Base-by-base conservation (phyloP, 2,113 vertebrate genomes). In the Ivindomyrus marchei region DNA sequence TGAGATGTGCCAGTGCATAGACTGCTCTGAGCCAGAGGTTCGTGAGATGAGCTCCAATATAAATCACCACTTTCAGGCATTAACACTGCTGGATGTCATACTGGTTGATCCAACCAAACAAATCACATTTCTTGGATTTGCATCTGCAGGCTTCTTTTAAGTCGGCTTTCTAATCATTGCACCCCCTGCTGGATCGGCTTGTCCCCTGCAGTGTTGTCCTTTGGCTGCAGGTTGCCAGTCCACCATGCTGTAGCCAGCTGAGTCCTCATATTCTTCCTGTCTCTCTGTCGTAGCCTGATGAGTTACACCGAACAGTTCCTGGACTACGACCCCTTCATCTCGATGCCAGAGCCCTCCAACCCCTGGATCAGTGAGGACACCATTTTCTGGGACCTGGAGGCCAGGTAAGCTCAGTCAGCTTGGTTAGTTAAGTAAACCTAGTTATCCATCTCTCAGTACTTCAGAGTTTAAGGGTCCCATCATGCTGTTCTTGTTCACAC, bases 301-400 rank as follows among this genome's bases (percentile, higher is more conserved):
- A 92, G 95, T 91, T 99, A 97, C 95, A 97, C 97, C 0, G 98
- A 99, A 90, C 98, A 99, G 92, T 98, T 99, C 87, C 90, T 96
- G 94, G 98, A 99, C 58, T 99, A 98, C 3, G 98, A 99, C 91
- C 97, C 97, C 47, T 96, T 98, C 52, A 95, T 97, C 93, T 96
- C 97, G 1, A 93, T 96, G n/a, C 92, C 95, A 7, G 98, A 99
- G 90, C 97, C 98, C n/a, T 97, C 98, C 80, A 99, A 98, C 93
- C 98, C 98, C 47, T 99, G 98, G 98, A 93, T 97, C 95, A 97
- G 95, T 66, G 98, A 99, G 15, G 98, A 99, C 91, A 45, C 94
- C n/a, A 88, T 96, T 4, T 94, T 97, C 93, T 99, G 98, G 98
- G 98, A 99, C 95, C 94, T 97, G 92, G 98, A 99, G 94, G 96